Percentiles rank a stretch among this genome's conserved stretches.
These are phyloP conservation scores for Chrysodeixis includens DNA, from an alignment of 2,888 invertebrate species.

Conservation along the genomic window DNA sequence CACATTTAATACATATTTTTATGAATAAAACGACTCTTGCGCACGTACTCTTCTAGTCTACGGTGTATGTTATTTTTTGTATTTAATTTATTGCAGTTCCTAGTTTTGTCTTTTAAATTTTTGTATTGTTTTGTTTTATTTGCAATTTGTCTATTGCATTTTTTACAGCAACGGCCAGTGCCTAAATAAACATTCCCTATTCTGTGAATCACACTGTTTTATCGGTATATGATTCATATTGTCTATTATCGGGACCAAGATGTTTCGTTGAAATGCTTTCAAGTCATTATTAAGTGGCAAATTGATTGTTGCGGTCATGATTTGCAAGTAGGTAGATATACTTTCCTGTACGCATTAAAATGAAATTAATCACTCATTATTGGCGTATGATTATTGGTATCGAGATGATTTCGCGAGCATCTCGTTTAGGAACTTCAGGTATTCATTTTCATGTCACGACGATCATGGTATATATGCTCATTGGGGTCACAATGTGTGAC, in stretches of 20 bases:
- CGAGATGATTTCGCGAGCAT: slow-evolving; percentile 50
- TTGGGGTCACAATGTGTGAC: slow-evolving; percentile 42
- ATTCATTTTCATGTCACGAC: slow-evolving; percentile 61
- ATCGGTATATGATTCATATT: too few species aligned
- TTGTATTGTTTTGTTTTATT: too few species aligned
- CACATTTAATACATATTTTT: slow-evolving; percentile 34
- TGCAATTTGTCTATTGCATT: too few species aligned
- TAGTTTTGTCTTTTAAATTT: too few species aligned
- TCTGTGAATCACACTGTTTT: slow-evolving; percentile 18
- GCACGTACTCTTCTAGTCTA: too few species aligned
- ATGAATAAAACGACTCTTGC: too few species aligned
- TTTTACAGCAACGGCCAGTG: too few species aligned
- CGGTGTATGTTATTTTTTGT: too few species aligned
- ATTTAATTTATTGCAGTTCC: too few species aligned
- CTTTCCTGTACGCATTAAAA: slow-evolving; percentile 31
- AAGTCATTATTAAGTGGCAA: slow-evolving; percentile 13
- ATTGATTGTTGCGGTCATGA: slow-evolving; percentile 29
- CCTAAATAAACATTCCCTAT: too few species aligned
- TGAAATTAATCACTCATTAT: slow-evolving; percentile 35
- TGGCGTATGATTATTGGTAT: slow-evolving; percentile 47
- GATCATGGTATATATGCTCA: slow-evolving; percentile 26
- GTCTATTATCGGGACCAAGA: not conserved
- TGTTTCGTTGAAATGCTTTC: slow-evolving; percentile 30
- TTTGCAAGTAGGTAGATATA: slow-evolving; percentile 33
- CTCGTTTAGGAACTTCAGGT: too few species aligned